A percentile compares a stretch with the other conserved stretches of the same genome.
Evolutionary conservation across 2,113 vertebrate species (phyloP).

Genomic region (Amazona vittata): DNA sequence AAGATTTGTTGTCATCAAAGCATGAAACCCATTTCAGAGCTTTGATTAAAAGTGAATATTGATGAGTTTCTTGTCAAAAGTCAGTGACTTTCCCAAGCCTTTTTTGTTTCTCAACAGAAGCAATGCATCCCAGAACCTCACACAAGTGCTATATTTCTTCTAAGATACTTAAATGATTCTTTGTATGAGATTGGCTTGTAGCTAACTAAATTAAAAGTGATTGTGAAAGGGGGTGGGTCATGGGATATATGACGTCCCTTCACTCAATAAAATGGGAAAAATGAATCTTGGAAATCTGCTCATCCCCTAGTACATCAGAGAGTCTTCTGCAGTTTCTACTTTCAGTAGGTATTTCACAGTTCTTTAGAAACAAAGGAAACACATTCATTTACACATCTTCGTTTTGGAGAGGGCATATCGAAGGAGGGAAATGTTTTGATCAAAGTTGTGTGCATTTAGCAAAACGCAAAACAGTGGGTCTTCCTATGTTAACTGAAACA

Average conservation of each 20-base stretch:
- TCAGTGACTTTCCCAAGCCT: background rate
- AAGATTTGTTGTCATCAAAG: background rate
- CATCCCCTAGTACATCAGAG: background rate
- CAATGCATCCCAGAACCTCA: background rate
- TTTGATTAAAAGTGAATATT: background rate
- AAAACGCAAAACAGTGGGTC: conserved; percentile 48
- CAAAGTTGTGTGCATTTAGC: conserved; percentile 46
- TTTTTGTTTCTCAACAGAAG: background rate
- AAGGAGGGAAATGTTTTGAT: conserved; percentile 38
- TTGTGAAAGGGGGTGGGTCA: background rate
- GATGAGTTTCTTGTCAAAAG: background rate
- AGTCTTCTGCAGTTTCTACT: background rate
- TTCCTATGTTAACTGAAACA: conserved; percentile 46
- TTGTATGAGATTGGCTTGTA: background rate
- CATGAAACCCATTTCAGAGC: background rate
- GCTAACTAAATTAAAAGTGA: background rate
- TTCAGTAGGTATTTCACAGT: background rate
- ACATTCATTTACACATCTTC: background rate
- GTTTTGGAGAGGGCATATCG: background rate
- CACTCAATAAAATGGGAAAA: background rate
- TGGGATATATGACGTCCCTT: background rate
- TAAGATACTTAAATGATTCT: background rate
- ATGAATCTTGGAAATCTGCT: background rate
- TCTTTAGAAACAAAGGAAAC: background rate
- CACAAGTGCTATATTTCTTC: background rate